Evolutionary conservation across 2,113 vertebrate species (phyloP).

Genomic region (Circaetus gallicus): DNA sequence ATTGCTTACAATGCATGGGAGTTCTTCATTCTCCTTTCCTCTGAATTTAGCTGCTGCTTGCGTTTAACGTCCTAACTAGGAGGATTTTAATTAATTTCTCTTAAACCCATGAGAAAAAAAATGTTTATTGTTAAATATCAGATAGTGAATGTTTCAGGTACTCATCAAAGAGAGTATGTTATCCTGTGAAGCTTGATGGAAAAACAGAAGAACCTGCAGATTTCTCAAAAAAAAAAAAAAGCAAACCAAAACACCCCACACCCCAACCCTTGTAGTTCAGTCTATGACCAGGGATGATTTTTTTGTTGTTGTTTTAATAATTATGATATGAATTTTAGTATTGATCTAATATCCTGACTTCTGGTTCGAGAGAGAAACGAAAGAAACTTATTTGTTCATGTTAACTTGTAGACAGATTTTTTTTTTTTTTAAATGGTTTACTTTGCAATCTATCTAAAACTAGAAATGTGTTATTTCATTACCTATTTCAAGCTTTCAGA

Average conservation of each 20-base stretch:
- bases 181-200: neutral
- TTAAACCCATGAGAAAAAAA: neutral
- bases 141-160: accelerated
- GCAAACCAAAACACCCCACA: accelerated
- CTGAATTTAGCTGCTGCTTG: neutral
- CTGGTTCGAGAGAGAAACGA: neutral
- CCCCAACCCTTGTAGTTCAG: accelerated
- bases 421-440: neutral
- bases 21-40: accelerated
- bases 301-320: neutral
- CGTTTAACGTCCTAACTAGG: neutral
- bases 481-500: neutral
- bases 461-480: neutral
- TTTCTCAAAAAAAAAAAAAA: neutral
- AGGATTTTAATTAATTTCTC: neutral
- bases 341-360: neutral
- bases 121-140: neutral
- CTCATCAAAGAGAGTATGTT: neutral
- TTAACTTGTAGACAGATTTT: neutral
- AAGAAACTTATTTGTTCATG: neutral
- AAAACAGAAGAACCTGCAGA: neutral
- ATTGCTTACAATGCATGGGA: accelerated
- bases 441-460: neutral
- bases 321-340: neutral
- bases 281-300: neutral